phyloP scores from a whole-genome alignment of 2,113 vertebrate genomes.

The Prinia subflava region DNA sequence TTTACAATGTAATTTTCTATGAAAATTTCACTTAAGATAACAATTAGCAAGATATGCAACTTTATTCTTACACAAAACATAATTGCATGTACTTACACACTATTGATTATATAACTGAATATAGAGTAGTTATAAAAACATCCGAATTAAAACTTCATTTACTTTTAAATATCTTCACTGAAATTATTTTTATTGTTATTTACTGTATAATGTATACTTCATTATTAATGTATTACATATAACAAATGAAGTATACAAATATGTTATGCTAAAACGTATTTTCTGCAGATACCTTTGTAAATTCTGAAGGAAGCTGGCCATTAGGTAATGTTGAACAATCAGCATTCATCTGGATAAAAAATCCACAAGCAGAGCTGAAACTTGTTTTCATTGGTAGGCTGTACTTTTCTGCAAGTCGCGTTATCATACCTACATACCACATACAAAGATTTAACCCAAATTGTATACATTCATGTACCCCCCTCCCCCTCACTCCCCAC shows the following conservation, averaged over 20 bases:
- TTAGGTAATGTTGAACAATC: constrained; percentile 76
- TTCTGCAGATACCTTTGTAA: constrained; percentile 86
- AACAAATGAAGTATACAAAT: neutral
- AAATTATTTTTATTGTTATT: neutral
- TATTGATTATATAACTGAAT: neutral
- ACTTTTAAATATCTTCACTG: neutral
- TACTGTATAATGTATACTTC: neutral
- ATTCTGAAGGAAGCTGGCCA: constrained; percentile 86
- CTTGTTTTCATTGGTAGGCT: constrained; percentile 88
- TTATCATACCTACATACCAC: constrained; percentile 80
- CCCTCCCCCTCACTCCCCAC: neutral
- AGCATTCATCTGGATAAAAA: constrained; percentile 91
- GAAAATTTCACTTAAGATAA: neutral
- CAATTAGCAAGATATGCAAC: neutral
- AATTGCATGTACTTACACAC: neutral
- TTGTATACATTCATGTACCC: neutral
- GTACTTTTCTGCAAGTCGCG: constrained; percentile 85
- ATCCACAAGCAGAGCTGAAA: constrained; percentile 89
- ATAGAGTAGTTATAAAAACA: neutral
- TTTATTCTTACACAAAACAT: neutral
- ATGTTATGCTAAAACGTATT: neutral
- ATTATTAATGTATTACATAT: neutral
- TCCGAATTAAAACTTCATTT: neutral
- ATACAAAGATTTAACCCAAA: neutral
- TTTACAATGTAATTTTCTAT: neutral